Base-by-base conservation (phyloP, 2,888 invertebrate genomes). In the Cerastis leucographa region DNA sequence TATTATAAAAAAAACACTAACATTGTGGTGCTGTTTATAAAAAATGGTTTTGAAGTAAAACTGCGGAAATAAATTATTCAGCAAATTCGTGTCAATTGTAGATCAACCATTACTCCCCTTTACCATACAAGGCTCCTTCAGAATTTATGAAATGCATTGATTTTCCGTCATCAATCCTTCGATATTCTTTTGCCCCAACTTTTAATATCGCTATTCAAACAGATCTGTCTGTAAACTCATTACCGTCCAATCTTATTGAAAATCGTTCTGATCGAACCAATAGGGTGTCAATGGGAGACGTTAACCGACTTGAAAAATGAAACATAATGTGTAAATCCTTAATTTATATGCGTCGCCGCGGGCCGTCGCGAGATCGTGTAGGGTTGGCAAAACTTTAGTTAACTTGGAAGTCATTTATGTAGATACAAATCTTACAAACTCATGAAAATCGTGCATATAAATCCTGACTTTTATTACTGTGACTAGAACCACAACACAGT, bases 281-380 rank as follows among this genome's bases (percentile, higher is more conserved):
- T 85, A 49, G 62, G 70, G 73, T 82, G 85, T 78, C 85, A 85
- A 74, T 76, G 85, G 40, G 72, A 64, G 67, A 87, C 90, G 91
- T 91, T 91, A 92, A 91, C 91, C 85, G 90, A 90, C 91, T 93
- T 94, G 96, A 96, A 96, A 96, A 96, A 97, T 97, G 96, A 96
- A 95, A 94, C 94, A 96, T 96, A 93, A 93, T 92, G 94, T 94
- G 93, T 92, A 96, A 97, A 96, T 96, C 96, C 93, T 94, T 95
- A 96, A 97, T 97, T 97, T 97, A 96, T 96, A 97, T 97, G 97
- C 97, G 94, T 85, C 79, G 93, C 93, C 94, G 94, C 95, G 94
- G 93, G 93, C 92, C 80, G 85, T 76, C 86, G 86, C 87, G 78
- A 85, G 68, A 29, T 65, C 9, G 17, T 22, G 12, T 85, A 95